phyloP scores from a whole-genome alignment of 2,113 vertebrate genomes.

The Ia io region DNA sequence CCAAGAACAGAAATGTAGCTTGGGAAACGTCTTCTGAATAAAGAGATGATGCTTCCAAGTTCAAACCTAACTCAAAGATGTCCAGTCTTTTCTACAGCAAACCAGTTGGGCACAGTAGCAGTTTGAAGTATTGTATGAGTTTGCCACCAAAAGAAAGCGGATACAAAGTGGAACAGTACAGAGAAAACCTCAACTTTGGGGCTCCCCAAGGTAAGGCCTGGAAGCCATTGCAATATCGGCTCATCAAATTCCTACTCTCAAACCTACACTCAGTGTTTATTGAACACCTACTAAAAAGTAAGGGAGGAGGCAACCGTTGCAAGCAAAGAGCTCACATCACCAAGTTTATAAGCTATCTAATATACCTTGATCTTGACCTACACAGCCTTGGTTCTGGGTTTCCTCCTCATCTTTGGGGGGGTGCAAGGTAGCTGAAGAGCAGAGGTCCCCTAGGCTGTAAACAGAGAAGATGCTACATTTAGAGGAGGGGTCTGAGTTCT shows the following conservation, averaged over 20 bases:
- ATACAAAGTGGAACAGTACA: not conserved
- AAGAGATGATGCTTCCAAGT: not conserved
- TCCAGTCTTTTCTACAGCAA: not conserved
- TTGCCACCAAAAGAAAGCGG: not conserved
- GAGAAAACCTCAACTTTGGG: not conserved
- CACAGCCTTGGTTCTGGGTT: not conserved
- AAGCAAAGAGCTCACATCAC: not conserved
- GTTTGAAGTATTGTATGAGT: not conserved
- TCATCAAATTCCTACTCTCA: not conserved
- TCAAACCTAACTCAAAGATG: not conserved
- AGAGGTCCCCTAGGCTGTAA: not conserved
- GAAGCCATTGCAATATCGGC: not conserved
- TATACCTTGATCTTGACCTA: slow-evolving; percentile 9
- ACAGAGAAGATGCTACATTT: slow-evolving; percentile 23
- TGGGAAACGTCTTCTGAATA: not conserved
- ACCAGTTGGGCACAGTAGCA: not conserved
- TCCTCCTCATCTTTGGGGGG: not conserved
- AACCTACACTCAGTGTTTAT: not conserved
- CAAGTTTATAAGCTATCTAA: not conserved
- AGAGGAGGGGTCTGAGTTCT: not conserved
- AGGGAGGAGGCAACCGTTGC: not conserved
- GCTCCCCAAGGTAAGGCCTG: not conserved
- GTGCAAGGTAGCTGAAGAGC: not conserved
- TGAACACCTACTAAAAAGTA: not conserved
- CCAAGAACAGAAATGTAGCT: not conserved